phyloP scores from a whole-genome alignment of 1,140 invertebrate genomes.

The Ips nitidus region DNA sequence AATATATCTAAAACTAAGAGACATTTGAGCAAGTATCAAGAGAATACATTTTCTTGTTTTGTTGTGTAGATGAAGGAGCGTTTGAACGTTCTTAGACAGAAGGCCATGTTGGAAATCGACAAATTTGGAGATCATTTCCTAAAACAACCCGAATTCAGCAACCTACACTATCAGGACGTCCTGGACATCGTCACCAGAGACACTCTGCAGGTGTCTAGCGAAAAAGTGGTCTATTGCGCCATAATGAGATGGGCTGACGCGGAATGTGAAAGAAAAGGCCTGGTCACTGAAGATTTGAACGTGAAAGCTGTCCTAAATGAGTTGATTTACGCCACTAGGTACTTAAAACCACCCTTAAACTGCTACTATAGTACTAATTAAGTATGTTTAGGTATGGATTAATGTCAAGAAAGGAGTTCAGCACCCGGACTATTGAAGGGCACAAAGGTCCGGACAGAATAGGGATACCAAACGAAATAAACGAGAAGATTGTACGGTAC shows the following conservation, averaged over 20 bases:
- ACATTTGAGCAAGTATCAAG: too few relatives aligned
- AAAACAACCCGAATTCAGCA: conserved; percentile 44
- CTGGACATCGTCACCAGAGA: conserved; percentile 44
- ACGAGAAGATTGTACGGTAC: conserved; percentile 44
- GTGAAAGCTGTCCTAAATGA: conserved; percentile 45
- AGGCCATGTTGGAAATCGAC: conserved; percentile 48
- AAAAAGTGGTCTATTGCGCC: conserved; percentile 45
- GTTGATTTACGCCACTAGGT: conserved; percentile 45
- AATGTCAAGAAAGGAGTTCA: conserved; percentile 47
- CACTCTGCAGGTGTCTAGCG: conserved; percentile 44
- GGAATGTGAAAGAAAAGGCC: conserved; percentile 38
- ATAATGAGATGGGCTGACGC: conserved; percentile 45
- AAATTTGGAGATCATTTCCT: conserved; percentile 46
- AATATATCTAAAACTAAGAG: too few relatives aligned
- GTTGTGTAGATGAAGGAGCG: conserved; percentile 36
- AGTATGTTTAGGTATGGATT: conserved; percentile 43
- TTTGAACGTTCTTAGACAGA: conserved; percentile 44
- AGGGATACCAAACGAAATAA: conserved; percentile 46
- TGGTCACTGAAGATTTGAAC: conserved; percentile 29
- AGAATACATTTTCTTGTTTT: too few relatives aligned
- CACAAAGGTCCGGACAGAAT: conserved; percentile 46
- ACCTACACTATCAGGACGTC: conserved; percentile 46
- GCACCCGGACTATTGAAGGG: conserved; percentile 39
- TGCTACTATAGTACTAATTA: neutral
- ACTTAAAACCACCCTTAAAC: neutral